Evolutionary conservation across 2,797 vertebrate genomes (phyloP), one percentile per base, ranked within the genome.

Genomic region (Hipposideros larvatus): DNA sequence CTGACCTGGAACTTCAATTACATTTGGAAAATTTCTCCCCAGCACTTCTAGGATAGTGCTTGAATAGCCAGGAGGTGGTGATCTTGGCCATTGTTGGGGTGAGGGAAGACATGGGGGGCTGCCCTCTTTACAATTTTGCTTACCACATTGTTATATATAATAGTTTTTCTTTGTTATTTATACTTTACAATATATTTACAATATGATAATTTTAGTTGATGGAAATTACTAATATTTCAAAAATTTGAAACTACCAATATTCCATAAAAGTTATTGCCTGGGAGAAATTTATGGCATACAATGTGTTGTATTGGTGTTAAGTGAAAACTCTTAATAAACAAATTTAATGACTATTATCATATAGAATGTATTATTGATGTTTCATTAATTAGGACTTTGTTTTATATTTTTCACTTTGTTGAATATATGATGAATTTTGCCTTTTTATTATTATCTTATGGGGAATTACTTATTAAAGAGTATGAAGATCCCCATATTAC

Each of bases 371-470:
- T 70, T 86, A 26, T 74, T 95, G 59, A 34, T 70, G 15, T 90
- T 92, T 34, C 28, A 78, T 83, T 84, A 24, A 84, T 80, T 86
- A 77, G 48, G 43, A 13, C 10, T 43, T 26, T 80, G 66, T 78
- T 96, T 77, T 85, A 31, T 87, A 31, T 66, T 59, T 96, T 96
- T 91, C 43, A 65, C 18, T 55, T 93, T 75, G 34, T 31, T 79
- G 31, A 87, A 28, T 83, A 86, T 82, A 83, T 95, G 31, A 48
- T 86, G 43, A 91, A 31, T 55, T 92, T 91, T 57, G 18, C 3
- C 19, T 93, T 93, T 94, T 94, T 51, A n/a, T 48, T 71, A 1
- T 82, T 92, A 28, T 70, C 31, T 48, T 95, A 37, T 21, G 68
- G 28, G 24, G 55, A 82, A 51, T 70, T 93, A 65, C 55, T 34